Conservation (phyloP, 2,113 vertebrate species). For the Greenwoodochromis staneri region DNA sequence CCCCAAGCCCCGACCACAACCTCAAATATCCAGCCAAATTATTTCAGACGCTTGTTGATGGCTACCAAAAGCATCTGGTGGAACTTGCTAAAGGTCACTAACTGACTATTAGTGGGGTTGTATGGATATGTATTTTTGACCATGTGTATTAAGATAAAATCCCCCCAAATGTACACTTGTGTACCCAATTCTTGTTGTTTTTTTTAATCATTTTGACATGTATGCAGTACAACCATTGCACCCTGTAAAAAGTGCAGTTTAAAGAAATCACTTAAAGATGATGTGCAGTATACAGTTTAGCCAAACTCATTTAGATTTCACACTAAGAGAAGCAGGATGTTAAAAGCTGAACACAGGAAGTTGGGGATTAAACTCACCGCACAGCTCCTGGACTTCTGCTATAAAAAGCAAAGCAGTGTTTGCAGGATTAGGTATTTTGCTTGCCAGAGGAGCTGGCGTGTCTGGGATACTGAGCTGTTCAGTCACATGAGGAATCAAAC, state of each 20-base stretch:
- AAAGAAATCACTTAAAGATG: neutral
- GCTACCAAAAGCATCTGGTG: neutral
- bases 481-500: slow-evolving; percentile 35
- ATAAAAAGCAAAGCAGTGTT: slow-evolving; percentile 50
- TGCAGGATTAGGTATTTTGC: slow-evolving; percentile 53
- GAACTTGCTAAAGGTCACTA: neutral
- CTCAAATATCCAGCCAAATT: neutral
- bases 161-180: neutral
- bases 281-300: neutral
- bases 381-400: slow-evolving; percentile 28
- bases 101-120: neutral
- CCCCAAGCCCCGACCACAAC: neutral
- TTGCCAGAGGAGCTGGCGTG: neutral
- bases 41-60: neutral
- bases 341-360: slow-evolving; percentile 29
- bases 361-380: slow-evolving; percentile 35
- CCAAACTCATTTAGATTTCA: neutral
- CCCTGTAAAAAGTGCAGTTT: neutral
- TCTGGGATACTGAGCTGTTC: slow-evolving; percentile 29
- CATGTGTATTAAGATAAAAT: neutral
- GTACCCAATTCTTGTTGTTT: neutral
- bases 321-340: neutral
- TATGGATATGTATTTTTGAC: neutral
- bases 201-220: neutral
- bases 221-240: neutral